Evolutionary conservation across 2,797 vertebrate species (phyloP), one percentile per base, ranked within the genome.

Genomic region (Phaenicophaeus curvirostris): DNA sequence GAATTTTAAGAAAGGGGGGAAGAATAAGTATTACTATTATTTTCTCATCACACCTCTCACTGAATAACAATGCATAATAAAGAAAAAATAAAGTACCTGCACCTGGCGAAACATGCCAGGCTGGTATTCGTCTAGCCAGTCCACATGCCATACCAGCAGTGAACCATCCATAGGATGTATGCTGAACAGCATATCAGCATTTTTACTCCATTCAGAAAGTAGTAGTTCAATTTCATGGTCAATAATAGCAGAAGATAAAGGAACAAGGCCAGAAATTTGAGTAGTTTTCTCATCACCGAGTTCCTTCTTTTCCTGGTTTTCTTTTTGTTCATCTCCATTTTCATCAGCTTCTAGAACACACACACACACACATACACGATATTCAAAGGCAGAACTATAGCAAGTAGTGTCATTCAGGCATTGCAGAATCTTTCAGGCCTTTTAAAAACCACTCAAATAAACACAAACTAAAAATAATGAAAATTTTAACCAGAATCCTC

Each of bases 91-190:
- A 58, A 77, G n/a, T 98, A 99, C 99, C 99, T 99, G 99, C 89
- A 99, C 98, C 98, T 99, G 99, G 59, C 99, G 98, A 98, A 99
- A 99, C 99, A 99, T 99, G 95, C 99, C 99, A 67, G 99, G 99
- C 94, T 99, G 99, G 96, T 99, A 99, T 96, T 99, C 99, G 96
- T 99, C 99, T 65, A 99, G 97, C 99, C 99, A 99, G 97, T 99
- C 99, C 58, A 99, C 98, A 67, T 99, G 98, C 99, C 99, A 99
- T 75, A 99, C 99, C 81, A 99, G 97, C 96, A 99, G 96, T 54
- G 99, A 99, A 65, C 99, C 99, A 96, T 99, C 99, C 97, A 99
- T 97, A 57, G 99, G 99, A 98, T 99, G 99, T 97, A 99, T 99
- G 97, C 99, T 99, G 96, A 99, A 99, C 30, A 99, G 97, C 99